Conservation (phyloP, 2,888 invertebrate genomes). For the Onthophagus sagittarius region DNA sequence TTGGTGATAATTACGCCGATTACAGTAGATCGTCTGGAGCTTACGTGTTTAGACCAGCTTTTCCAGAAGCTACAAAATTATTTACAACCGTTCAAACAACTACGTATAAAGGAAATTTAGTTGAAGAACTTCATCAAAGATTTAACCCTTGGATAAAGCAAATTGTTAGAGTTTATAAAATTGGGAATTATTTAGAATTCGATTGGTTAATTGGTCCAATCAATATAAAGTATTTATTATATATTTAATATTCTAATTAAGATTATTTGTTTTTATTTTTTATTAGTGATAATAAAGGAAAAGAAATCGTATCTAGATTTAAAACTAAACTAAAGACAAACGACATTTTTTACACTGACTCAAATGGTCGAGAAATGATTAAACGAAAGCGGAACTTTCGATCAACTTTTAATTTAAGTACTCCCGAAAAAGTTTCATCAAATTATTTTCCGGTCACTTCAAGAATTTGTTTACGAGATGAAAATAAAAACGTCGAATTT, state of each 20-base stretch:
- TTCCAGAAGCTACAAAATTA: not conserved
- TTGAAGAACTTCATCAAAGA: constrained; percentile 63
- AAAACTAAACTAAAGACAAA: constrained; percentile 58
- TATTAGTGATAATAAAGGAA: constrained; percentile 59
- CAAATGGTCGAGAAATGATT: constrained; percentile 84
- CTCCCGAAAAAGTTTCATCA: constrained; percentile 70
- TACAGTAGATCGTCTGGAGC: constrained; percentile 78
- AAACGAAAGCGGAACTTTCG: constrained; percentile 63
- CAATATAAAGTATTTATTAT: constrained; percentile 12
- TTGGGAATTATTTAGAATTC: constrained; percentile 58
- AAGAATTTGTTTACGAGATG: constrained; percentile 66
- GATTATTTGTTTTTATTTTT: no score
- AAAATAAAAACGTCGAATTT: constrained; percentile 42
- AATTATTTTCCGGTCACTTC: constrained; percentile 92
- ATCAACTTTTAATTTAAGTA: constrained; percentile 64
- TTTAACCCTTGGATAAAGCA: constrained; percentile 69
- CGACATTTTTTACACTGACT: constrained; percentile 80
- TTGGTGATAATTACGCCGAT: constrained; percentile 45
- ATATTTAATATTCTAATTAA: no score
- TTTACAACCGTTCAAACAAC: not conserved
- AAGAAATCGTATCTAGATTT: constrained; percentile 75
- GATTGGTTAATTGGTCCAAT: constrained; percentile 73
- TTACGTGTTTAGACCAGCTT: constrained; percentile 68
- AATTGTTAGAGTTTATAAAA: constrained; percentile 63
- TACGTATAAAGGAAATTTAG: constrained; percentile 44